Percentiles rank a stretch among this genome's conserved stretches.
phyloP scores from a whole-genome alignment of 2,797 vertebrate species.

The Lerista edwardsae region DNA sequence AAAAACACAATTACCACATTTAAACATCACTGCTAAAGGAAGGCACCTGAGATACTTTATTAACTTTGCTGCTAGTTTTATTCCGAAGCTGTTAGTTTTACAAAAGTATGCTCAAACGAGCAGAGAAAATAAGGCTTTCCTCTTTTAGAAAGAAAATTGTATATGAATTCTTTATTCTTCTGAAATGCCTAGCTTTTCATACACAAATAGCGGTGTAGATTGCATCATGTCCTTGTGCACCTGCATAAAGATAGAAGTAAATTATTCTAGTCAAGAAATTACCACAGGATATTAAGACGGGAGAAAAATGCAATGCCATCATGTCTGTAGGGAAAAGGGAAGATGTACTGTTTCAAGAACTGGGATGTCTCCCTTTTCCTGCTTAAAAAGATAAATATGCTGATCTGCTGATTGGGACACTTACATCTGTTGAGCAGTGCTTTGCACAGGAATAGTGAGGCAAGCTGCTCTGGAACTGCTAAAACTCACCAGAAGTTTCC shows the following conservation, averaged over 20 bases:
- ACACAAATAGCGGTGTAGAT: constrained; percentile 30
- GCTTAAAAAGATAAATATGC: neutral
- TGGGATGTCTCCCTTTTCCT: neutral
- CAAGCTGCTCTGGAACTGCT: neutral
- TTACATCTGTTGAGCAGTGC: neutral
- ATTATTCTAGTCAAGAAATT: neutral
- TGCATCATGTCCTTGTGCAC: neutral
- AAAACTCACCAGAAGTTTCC: neutral
- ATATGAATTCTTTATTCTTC: constrained; percentile 4
- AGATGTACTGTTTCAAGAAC: constrained; percentile 3
- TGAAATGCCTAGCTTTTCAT: constrained; percentile 24
- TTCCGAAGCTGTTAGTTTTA: constrained; percentile 19
- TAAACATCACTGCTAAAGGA: constrained; percentile 51
- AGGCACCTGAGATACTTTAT: constrained; percentile 46
- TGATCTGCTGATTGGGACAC: neutral
- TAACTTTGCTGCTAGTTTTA: constrained; percentile 23
- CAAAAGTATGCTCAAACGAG: constrained; percentile 2
- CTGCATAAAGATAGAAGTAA: constrained; percentile 23
- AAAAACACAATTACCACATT: constrained; percentile 55
- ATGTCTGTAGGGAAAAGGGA: neutral
- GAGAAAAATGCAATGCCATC: neutral
- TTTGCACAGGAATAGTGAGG: neutral
- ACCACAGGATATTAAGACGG: constrained; percentile 10
- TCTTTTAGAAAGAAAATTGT: constrained; percentile 44
- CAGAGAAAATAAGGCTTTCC: neutral